Evolutionary conservation across 2,113 vertebrate genomes (phyloP).

Genomic region (Dromiciops gliroides): DNA sequence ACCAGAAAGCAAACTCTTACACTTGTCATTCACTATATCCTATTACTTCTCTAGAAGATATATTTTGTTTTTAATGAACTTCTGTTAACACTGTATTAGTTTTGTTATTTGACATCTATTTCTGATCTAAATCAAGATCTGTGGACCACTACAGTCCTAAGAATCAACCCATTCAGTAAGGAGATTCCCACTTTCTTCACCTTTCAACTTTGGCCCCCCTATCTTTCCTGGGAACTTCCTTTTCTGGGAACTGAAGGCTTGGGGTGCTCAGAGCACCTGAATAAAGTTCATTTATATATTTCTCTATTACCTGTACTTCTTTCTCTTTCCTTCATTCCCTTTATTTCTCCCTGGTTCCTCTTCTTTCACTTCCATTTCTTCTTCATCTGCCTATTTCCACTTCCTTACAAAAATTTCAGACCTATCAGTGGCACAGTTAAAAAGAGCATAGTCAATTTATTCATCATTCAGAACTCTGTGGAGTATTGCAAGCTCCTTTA

Average conservation of each 20-base stretch:
- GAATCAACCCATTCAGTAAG: neutral
- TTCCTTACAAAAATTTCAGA: neutral
- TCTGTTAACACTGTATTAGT: neutral
- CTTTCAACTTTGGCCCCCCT: neutral
- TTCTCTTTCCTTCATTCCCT: neutral
- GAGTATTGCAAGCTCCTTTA: neutral
- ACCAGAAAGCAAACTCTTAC: neutral
- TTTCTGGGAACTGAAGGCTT: conserved; percentile 9
- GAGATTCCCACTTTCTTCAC: neutral
- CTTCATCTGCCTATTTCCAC: neutral
- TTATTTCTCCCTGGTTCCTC: neutral
- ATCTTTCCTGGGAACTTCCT: too few species aligned
- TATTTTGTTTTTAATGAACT: neutral
- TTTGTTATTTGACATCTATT: conserved; percentile 29
- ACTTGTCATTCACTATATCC: neutral
- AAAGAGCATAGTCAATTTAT: neutral
- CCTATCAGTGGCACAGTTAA: neutral
- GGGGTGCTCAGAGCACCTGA: neutral
- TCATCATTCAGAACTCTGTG: neutral
- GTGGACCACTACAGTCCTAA: neutral
- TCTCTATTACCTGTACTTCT: neutral
- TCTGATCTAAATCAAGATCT: neutral
- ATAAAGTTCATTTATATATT: neutral
- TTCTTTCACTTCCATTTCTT: neutral
- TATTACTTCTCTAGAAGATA: neutral